Evolutionary conservation across 2,113 vertebrate genomes (phyloP), one percentile per base, ranked within the genome.

Genomic region (Narcine bancroftii): DNA sequence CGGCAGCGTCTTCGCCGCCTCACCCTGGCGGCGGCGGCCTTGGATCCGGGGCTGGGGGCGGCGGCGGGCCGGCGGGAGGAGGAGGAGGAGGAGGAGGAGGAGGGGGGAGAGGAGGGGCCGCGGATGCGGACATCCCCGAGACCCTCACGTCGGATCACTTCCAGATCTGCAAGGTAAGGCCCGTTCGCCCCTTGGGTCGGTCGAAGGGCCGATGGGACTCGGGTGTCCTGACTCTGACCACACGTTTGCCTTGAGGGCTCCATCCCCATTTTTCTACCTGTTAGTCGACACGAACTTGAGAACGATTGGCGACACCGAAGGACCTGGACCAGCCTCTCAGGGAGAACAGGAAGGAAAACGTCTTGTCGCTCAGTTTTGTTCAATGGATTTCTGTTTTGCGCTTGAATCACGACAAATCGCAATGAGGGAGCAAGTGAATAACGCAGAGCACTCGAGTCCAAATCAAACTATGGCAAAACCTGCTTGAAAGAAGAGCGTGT

Each of bases 101-200:
- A 93, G 96, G 96, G 81, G 96, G 96, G 87, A 96, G 95, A 77
- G 95, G 97, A 92, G 95, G 94, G 92, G 96, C 97, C 83, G 97
- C 97, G 93, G 96, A 96, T 92, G 98, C 99, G 7, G 94, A 96
- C 26, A 97, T 98, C 93, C 97, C 97, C 92, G 99, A 99, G 95
- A 98, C 96, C 0, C 95, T 99, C 6, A 96, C 97, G 93, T 98
- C 98, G 69, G 99, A 99, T 93, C 97, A 98, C 96, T 99, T 99
- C 95, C 98, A 99, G 87, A 96, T 99, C 79, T 98, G 97, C 94
- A 99, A 99, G 98, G 99, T 99, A 97, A 96, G 96, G 94, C 60
- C n/a, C n/a, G n/a, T n/a, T n/a, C n/a, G n/a, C n/a, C n/a, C n/a
- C n/a, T n/a, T n/a, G n/a, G n/a, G n/a, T n/a, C n/a, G n/a, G n/a